Percentiles rank a stretch among this genome's conserved stretches.
Conservation (phyloP, 2,888 invertebrate species). For the Melanchra persicariae region DNA sequence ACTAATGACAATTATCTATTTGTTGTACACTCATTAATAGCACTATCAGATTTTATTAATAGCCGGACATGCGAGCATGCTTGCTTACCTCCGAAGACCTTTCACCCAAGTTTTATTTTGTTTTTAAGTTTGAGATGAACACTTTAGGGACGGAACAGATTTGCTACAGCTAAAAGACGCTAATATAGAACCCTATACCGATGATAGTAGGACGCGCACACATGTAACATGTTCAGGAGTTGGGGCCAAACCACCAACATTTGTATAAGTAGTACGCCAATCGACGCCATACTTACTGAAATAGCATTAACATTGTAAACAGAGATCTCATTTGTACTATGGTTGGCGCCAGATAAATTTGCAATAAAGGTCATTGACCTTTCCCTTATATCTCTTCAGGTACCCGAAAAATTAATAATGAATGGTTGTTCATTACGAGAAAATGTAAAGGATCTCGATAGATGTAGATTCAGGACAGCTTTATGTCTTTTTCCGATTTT, state of each 20-base stretch:
- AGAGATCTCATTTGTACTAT: constrained; percentile 28
- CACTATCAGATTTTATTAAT: constrained; percentile 16
- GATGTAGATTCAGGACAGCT: no score
- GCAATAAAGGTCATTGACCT: no score
- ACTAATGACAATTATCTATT: constrained; percentile 25
- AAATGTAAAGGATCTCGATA: no score
- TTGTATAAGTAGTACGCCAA: constrained; percentile 12
- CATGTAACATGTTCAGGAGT: constrained; percentile 73
- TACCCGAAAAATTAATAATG: no score
- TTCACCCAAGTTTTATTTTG: constrained; percentile 11
- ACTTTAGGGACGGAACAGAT: constrained; percentile 30
- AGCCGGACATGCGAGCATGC: constrained; percentile 56
- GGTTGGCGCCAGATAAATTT: no score
- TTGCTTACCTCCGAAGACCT: constrained; percentile 56
- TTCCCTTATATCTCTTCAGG: no score
- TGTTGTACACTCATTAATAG: constrained; percentile 20
- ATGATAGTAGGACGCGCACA: constrained; percentile 48
- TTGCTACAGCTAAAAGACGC: constrained; percentile 26
- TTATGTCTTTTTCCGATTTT: no score
- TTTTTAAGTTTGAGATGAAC: constrained; percentile 5
- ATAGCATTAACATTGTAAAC: constrained; percentile 27
- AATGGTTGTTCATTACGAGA: no score
- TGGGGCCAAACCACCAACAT: constrained; percentile 39
- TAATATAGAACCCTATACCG: constrained; percentile 43
- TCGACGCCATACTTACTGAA: constrained; percentile 23